Evolutionary conservation across 2,888 invertebrate genomes (phyloP), one percentile per base, ranked within the genome.

Genomic region (Drosophila koepferae): DNA sequence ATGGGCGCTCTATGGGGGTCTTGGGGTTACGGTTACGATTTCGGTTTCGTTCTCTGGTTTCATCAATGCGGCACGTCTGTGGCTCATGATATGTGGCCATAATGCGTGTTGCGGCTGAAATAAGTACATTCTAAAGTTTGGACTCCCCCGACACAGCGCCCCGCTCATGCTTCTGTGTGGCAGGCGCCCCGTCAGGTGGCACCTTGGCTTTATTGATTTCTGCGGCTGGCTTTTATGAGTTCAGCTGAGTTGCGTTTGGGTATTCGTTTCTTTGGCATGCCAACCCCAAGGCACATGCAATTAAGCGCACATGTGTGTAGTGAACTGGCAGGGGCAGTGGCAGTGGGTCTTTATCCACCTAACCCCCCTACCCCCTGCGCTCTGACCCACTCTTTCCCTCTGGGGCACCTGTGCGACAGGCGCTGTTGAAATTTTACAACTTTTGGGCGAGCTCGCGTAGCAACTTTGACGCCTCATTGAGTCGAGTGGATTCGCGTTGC

Each of bases 191-290:
- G 54, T 61, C 44, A 72, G 83, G 77, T 86, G 87, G 89, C 91
- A 90, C 91, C 89, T 91, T 89, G 91, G 73, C 81, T 91, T 90
- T 90, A 90, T 90, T 91, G 91, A 88, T 89, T 86, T 84, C 86
- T 89, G 85, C 82, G 87, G 90, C 82, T 89, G 90, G 83, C 87
- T 87, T 87, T 89, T 90, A 89, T 90, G 89, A 89, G 77, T 74
- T 63, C 60, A 60, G 65, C 72, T 60, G 56, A 53, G 68, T 71
- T 63, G 71, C 59, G 53, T 61, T 55, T 62, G 58, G 58, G 62
- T 54, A 54, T 59, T 68, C 55, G 65, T 67, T 72, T 72, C 63
- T 66, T 46, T 71, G 67, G 70, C 59, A 48, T 69, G 81, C 81
- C 82, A 65, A 76, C 73, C 81, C 74, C 86, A 82, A 75, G 82